Percentiles rank a stretch among this genome's conserved stretches.
Conservation (phyloP, 2,888 invertebrate species). For the Venusia cambrica region DNA sequence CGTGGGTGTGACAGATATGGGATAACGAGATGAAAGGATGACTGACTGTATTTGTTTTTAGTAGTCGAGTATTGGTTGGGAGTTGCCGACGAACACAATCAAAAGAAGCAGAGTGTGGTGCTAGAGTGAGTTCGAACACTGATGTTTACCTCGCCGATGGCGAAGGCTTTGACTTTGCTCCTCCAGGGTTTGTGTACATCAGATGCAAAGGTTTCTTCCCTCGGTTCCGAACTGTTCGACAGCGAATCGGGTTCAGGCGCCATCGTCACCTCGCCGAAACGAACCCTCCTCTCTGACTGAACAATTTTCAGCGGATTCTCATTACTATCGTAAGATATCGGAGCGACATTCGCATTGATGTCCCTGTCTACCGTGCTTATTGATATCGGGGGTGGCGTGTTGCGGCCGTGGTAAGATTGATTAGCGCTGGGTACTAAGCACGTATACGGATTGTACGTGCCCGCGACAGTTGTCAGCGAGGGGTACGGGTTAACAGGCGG, state of each 20-base stretch:
- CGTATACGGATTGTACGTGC: constrained; percentile 72
- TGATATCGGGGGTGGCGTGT: constrained; percentile 46
- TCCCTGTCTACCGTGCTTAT: constrained; percentile 57
- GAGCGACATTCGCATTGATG: constrained; percentile 63
- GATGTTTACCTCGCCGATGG: constrained; percentile 80
- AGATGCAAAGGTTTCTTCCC: constrained; percentile 62
- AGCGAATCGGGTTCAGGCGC: constrained; percentile 60
- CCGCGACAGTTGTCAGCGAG: constrained; percentile 72
- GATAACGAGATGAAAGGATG: constrained; percentile 56
- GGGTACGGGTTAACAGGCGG: constrained; percentile 72
- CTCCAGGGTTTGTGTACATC: constrained; percentile 73
- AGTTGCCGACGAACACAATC: constrained; percentile 78
- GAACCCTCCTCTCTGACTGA: constrained; percentile 75
- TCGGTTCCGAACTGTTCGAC: constrained; percentile 61
- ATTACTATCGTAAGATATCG: constrained; percentile 44
- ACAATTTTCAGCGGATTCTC: constrained; percentile 59
- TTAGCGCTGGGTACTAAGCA: constrained; percentile 57
- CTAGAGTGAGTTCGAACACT: constrained; percentile 69
- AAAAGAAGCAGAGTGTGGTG: constrained; percentile 71
- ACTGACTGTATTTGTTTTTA: constrained; percentile 46
- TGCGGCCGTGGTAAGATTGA: constrained; percentile 43
- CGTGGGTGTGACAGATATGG: constrained; percentile 53
- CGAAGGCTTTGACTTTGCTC: constrained; percentile 78
- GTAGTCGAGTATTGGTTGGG: constrained; percentile 58
- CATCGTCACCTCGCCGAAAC: constrained; percentile 70